Conservation (phyloP, 2,888 invertebrate genomes). For the Andrena minutula region DNA sequence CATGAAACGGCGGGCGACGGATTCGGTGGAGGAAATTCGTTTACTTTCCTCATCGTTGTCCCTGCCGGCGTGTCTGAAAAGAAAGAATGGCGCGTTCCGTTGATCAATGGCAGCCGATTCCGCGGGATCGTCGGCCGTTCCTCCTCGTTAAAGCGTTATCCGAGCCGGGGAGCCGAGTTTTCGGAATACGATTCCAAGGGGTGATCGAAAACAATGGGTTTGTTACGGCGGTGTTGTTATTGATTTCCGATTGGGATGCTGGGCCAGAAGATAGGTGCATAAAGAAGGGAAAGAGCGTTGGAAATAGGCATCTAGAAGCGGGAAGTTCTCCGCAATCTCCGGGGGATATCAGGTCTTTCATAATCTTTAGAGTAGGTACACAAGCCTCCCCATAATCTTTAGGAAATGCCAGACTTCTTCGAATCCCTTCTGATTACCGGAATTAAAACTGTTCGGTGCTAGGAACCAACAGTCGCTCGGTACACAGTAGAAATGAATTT, state of each 20-base stretch:
- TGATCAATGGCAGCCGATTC: constrained; percentile 48
- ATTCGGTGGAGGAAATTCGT: constrained; percentile 7
- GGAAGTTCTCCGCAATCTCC: no score
- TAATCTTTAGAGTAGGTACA: no score
- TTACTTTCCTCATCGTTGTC: not conserved
- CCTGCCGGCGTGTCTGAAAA: not conserved
- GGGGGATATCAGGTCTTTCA: not conserved
- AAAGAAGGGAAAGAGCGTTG: constrained; percentile 48
- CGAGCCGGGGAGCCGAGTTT: constrained; percentile 23
- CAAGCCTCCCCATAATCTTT: constrained; percentile 17
- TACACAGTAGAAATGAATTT: not conserved
- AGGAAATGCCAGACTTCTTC: constrained; percentile 9
- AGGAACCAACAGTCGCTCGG: not conserved
- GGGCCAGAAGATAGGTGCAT: constrained; percentile 58
- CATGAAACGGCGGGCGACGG: not conserved
- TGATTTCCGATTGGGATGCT: constrained; percentile 76
- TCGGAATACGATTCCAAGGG: constrained; percentile 48
- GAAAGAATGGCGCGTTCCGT: constrained; percentile 38
- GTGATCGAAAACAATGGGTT: constrained; percentile 73
- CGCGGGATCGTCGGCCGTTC: constrained; percentile 34
- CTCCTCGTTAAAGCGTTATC: constrained; percentile 39
- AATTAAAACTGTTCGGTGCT: constrained; percentile 18
- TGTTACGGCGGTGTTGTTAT: constrained; percentile 75
- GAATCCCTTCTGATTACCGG: constrained; percentile 39
- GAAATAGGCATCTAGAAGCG: constrained; percentile 5